Evolutionary conservation across 2,797 vertebrate species (phyloP), one percentile per base, ranked within the genome.

Genomic region (Hippoglossus hippoglossus): DNA sequence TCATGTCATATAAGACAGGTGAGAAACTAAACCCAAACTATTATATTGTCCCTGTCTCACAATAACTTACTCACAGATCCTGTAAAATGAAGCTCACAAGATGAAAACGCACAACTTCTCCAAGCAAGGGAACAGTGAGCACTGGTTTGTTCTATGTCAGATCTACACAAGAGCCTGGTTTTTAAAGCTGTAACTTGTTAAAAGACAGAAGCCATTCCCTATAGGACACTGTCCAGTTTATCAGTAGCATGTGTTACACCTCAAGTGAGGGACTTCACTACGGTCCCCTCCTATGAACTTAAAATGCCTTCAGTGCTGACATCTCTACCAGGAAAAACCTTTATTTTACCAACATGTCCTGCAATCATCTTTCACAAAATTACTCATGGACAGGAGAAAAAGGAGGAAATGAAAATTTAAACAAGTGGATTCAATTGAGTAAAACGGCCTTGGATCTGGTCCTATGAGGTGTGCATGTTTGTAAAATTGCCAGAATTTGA

Each of bases 201-300:
- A 47, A 67, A 34, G 36, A 61, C 2, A 1, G 31, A 18, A 51
- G n/a, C 22, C 16, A 3, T 50, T 19, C 49, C 39, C 21, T 10
- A 39, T 24, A 59, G 54, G 51, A 75, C 71, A 22, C 10, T 2
- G 64, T 75, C 47, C 52, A 39, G 41, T 74, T 65, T 1, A 76
- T 81, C 87, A 87, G 86, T 87, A 89, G 84, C 86, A 85, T 2
- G 26, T 47, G 52, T 71, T 63, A 25, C 26, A 72, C 53, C 49
- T 77, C 49, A 63, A 28, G 46, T 59, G 74, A 54, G 44, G 54
- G 47, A 63, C 64, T 55, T 64, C 15, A 57, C 26, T 13, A 51
- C 49, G 7, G 28, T 47, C 59, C 64, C 78, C 19, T 53, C 62
- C 47, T 19, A 15, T 22, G 4, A 60, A 62, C 24, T 67, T 26